Base-by-base conservation (phyloP, 2,888 invertebrate species). In the Thera obeliscata region DNA sequence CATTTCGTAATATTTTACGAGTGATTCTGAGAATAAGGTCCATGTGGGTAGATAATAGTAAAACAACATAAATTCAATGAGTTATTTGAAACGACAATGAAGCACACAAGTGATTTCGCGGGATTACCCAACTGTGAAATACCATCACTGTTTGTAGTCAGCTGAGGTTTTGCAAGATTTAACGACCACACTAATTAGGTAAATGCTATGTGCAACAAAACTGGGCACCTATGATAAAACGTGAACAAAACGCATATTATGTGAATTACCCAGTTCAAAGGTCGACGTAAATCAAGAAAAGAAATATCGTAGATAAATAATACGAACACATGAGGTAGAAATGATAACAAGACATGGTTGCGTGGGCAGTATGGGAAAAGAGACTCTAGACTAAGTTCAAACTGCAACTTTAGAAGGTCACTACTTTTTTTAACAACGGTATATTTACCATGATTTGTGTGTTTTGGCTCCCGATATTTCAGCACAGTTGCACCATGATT, bases 101-200 rank as follows among this genome's bases (percentile, higher is more conserved):
- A 69, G 66, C 66, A 69, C 64, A 69, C 48, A 58, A 58, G 64
- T 75, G 71, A 76, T 75, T 74, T 76, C 75, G 72, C 69, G 59
- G 57, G 64, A 73, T 81, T 81, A 75, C 74, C 61, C 75, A 82
- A 75, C 76, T 80, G 80, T 77, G 79, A 82, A 84, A 81, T 82
- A 64, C 73, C 75, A 73, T 75, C 74, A 65, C 73, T 71, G 73
- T 69, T 64, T 67, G 67, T 71, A 66, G 75, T 77, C 77, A 76
- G 64, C 77, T 73, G 71, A n/a, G 70, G 70, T 79, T 76, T 79
- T 76, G 79, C 73, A 80, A 80, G 72, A 75, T 61, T 83, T 81
- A 78, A 81, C 75, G 74, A 74, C 63, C 52, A 58, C 71, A 79
- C 78, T 82, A 85, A 85, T 83, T 80, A 80, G 71, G 64, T 79